These are phyloP conservation scores for Neodiprion fabricii DNA, from an alignment of 1,140 invertebrate species.

Conservation along the genomic window DNA sequence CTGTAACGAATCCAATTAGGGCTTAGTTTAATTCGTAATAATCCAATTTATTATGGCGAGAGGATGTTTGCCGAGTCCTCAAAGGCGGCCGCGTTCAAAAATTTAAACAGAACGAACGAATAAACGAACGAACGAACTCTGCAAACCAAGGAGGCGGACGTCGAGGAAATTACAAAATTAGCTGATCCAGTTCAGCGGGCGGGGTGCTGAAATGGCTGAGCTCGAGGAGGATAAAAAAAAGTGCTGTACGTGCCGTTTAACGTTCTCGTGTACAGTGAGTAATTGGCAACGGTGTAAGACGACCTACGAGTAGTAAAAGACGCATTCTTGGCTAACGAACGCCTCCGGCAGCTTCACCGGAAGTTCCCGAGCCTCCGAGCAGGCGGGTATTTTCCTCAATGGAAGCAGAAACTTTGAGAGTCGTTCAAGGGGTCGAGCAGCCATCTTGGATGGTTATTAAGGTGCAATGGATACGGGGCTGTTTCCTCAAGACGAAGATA, in stretches of 20 bases:
- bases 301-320: not conserved
- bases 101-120: not conserved
- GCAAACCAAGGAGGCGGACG: not conserved
- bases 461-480: not conserved
- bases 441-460: not conserved
- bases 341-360: not conserved
- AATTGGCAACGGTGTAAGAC: not conserved
- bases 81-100: slow-evolving; percentile 4
- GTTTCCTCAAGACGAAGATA: too few species aligned
- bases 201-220: not conserved
- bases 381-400: not conserved
- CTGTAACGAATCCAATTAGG: slow-evolving; percentile 1
- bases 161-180: not conserved
- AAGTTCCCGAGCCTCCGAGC: not conserved
- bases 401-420: not conserved
- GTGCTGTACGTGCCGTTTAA: not conserved
- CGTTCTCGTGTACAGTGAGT: not conserved
- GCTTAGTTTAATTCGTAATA: not conserved
- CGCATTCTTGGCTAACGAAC: slow-evolving; percentile 4
- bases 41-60: not conserved
- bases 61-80: slow-evolving; percentile 1
- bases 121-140: not conserved
- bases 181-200: not conserved
- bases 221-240: not conserved
- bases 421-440: not conserved